These are phyloP conservation scores for Heloderma charlesbogerti DNA, from an alignment of 2,113 vertebrate species.

Conservation along the genomic window DNA sequence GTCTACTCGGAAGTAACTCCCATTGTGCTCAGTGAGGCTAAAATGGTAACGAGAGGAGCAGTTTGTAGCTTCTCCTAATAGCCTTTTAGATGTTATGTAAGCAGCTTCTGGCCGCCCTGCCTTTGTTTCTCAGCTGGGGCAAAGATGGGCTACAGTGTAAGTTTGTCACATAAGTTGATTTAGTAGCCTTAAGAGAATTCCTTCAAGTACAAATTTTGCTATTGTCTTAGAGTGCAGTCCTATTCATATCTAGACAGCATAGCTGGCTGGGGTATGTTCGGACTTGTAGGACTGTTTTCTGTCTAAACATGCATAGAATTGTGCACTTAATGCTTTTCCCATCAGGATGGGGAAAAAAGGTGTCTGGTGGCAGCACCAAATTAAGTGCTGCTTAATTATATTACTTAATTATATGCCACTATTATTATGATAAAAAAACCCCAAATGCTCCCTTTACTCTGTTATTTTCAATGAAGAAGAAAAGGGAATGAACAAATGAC, in stretches of 20 bases:
- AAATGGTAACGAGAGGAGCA: not conserved
- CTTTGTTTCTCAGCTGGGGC: not conserved
- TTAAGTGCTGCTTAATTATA: not conserved
- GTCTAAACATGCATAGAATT: not conserved
- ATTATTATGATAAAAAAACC: too few species aligned
- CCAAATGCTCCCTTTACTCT: not conserved
- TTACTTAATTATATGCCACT: too few species aligned
- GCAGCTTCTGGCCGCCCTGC: not conserved
- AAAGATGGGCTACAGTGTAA: not conserved
- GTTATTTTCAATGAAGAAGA: not conserved
- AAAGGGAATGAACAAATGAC: not conserved
- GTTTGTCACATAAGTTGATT: not conserved
- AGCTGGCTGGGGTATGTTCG: not conserved
- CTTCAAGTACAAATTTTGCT: not conserved
- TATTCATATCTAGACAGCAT: too few species aligned
- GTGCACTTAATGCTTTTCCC: not conserved
- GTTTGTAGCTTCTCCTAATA: not conserved
- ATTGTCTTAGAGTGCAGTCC: not conserved
- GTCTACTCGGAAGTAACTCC: too few species aligned
- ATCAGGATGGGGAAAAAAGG: not conserved
- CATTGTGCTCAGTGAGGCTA: too few species aligned
- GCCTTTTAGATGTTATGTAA: not conserved
- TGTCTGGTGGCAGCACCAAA: not conserved
- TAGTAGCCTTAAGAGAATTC: not conserved
- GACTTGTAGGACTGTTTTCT: too few species aligned